phyloP scores from a whole-genome alignment of 1,140 invertebrate genomes.

The Drosophila murphyi region DNA sequence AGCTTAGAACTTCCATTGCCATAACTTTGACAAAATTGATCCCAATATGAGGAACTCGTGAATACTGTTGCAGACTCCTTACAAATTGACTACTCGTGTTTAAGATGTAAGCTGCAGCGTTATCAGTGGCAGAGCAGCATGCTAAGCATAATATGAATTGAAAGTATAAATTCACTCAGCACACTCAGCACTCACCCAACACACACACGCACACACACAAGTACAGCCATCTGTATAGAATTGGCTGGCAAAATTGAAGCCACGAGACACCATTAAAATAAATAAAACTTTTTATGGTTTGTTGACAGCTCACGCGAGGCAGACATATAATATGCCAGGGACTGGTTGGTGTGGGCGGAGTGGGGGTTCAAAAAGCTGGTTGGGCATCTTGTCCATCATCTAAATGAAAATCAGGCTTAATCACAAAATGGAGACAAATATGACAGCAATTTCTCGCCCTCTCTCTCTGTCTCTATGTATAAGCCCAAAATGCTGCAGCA shows the following conservation, averaged over 20 bases:
- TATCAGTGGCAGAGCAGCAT: slow-evolving; percentile 31
- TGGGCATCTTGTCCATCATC: slow-evolving; percentile 66
- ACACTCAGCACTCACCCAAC: slow-evolving; percentile 6
- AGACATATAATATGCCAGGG: slow-evolving; percentile 34
- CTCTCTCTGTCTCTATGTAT: slow-evolving; percentile 2
- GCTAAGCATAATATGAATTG: slow-evolving; percentile 22
- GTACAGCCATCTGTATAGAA: slow-evolving; percentile 1
- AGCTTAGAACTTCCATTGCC: too few relatives aligned
- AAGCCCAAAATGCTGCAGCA: slow-evolving; percentile 13
- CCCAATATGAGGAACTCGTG: too few relatives aligned
- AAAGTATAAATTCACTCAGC: slow-evolving; percentile 40
- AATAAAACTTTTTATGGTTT: slow-evolving; percentile 53
- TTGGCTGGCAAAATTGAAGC: slow-evolving; percentile 37
- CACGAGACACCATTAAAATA: slow-evolving; percentile 38
- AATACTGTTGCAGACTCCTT: too few relatives aligned
- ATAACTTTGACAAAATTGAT: too few relatives aligned
- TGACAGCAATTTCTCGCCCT: slow-evolving; percentile 56
- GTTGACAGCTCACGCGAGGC: slow-evolving; percentile 46
- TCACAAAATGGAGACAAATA: slow-evolving; percentile 67
- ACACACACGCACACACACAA: slow-evolving; percentile 20
- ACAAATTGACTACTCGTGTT: too few relatives aligned
- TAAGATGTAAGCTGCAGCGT: slow-evolving; percentile 3
- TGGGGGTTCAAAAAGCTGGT: neutral
- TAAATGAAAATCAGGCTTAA: slow-evolving; percentile 80
- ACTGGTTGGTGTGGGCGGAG: slow-evolving; percentile 18